phyloP scores from a whole-genome alignment of 2,113 vertebrate genomes.

The Hydrolagus affinis region DNA sequence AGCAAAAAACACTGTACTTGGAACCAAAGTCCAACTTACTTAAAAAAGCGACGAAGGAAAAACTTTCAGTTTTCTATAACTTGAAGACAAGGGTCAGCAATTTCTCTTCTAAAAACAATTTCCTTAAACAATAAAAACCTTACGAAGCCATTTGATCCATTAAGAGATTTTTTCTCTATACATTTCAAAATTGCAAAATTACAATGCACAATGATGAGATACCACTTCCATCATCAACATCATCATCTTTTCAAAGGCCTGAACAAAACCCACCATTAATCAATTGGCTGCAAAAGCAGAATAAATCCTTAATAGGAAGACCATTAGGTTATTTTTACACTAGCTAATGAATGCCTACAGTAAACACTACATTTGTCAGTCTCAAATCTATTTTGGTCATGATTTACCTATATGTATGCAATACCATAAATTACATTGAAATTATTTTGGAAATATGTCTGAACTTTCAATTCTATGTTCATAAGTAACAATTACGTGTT shows the following conservation, averaged over 20 bases:
- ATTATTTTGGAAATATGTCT: not conserved
- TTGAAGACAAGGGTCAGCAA: constrained; percentile 23
- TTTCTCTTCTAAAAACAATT: constrained; percentile 24
- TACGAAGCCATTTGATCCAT: constrained; percentile 17
- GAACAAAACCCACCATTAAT: constrained; percentile 13
- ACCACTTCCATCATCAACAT: constrained; percentile 19
- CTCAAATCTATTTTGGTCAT: constrained; percentile 16
- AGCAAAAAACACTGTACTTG: constrained; percentile 11
- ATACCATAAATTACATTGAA: not conserved
- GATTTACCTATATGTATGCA: constrained; percentile 10
- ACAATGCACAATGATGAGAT: constrained; percentile 21
- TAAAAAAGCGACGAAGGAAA: not conserved
- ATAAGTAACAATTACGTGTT: not conserved
- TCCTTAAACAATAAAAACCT: constrained; percentile 19
- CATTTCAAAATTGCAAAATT: constrained; percentile 19
- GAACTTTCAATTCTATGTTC: not conserved
- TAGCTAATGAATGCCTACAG: not conserved
- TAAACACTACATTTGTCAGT: not conserved
- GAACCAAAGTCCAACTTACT: constrained; percentile 25
- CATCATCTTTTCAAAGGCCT: not conserved
- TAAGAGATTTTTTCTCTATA: not conserved
- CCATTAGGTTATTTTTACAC: not conserved
- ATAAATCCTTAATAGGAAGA: constrained; percentile 16
- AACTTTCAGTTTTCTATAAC: constrained; percentile 18
- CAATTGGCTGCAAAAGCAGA: constrained; percentile 13